A percentile compares a stretch with the other conserved stretches of the same genome.
These are phyloP conservation scores for Augiades crinisus DNA, from an alignment of 2,888 invertebrate species.

Conservation along the genomic window DNA sequence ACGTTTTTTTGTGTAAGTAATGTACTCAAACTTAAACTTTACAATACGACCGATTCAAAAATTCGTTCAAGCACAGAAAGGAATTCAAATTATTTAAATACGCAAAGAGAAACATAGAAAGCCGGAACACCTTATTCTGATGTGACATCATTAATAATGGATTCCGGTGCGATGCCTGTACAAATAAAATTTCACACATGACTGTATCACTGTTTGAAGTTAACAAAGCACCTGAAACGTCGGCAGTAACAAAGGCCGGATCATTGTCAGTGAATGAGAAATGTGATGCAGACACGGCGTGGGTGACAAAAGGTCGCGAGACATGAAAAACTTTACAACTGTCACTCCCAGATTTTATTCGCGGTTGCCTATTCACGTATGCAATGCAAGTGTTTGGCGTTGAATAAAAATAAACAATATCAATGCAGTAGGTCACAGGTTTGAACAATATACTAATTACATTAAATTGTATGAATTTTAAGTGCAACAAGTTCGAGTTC, in stretches of 20 bases:
- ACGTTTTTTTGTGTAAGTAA: too few relatives aligned
- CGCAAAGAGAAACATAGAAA: not conserved
- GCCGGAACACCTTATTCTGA: constrained; percentile 10
- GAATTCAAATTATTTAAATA: not conserved
- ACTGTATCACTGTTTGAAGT: constrained; percentile 14
- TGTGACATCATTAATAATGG: constrained; percentile 19
- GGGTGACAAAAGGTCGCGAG: constrained; percentile 50
- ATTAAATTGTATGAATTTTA: too few relatives aligned
- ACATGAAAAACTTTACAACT: constrained; percentile 51
- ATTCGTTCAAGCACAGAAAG: too few relatives aligned
- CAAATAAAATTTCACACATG: constrained; percentile 12
- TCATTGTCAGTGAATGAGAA: constrained; percentile 46
- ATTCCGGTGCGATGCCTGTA: constrained; percentile 2
- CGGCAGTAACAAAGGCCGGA: constrained; percentile 37
- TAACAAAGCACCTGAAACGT: constrained; percentile 33
- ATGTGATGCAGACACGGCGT: constrained; percentile 42
- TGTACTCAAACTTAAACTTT: too few relatives aligned
- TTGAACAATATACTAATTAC: too few relatives aligned
- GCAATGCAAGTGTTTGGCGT: too few relatives aligned
- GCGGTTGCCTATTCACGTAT: too few relatives aligned
- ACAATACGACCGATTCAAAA: too few relatives aligned
- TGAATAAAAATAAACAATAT: too few relatives aligned
- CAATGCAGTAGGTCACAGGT: too few relatives aligned
- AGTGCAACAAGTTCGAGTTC: too few relatives aligned
- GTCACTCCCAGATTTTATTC: constrained; percentile 53